Evolutionary conservation across 2,113 vertebrate species (phyloP).

Genomic region (Hemiprocne comata): DNA sequence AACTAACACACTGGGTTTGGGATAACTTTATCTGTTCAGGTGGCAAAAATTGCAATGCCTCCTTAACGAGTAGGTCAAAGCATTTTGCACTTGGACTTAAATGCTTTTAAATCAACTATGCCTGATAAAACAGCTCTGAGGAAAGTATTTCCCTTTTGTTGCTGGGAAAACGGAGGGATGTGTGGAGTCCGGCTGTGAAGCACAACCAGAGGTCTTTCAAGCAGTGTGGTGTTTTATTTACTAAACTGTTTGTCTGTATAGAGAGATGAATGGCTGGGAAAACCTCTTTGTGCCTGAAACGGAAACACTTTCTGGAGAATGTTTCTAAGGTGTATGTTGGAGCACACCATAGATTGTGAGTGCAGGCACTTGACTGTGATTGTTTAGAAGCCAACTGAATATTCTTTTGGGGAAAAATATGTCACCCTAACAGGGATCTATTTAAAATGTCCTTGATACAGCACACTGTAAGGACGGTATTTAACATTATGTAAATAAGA

Average conservation of each 20-base stretch:
- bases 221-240: not conserved
- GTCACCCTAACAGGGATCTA: not conserved
- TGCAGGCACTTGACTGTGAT: not conserved
- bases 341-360: not conserved
- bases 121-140: not conserved
- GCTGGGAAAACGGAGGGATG: not conserved
- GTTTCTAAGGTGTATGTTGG: not conserved
- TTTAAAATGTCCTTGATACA: not conserved
- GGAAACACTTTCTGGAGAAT: not conserved
- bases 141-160: not conserved
- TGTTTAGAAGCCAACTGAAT: not conserved
- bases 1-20: not conserved
- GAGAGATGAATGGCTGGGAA: not conserved
- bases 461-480: not conserved
- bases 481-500: too few species aligned
- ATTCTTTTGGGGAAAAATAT: not conserved
- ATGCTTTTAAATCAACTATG: not conserved
- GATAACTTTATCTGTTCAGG: not conserved
- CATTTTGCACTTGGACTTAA: not conserved
- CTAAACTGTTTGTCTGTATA: not conserved
- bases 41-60: not conserved
- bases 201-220: not conserved
- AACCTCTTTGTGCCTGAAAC: not conserved
- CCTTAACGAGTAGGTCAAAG: not conserved
- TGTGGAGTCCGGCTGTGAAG: fast-evolving